Conservation (phyloP, 2,797 vertebrate species). For the Acrossocheilus wenchowensis region DNA sequence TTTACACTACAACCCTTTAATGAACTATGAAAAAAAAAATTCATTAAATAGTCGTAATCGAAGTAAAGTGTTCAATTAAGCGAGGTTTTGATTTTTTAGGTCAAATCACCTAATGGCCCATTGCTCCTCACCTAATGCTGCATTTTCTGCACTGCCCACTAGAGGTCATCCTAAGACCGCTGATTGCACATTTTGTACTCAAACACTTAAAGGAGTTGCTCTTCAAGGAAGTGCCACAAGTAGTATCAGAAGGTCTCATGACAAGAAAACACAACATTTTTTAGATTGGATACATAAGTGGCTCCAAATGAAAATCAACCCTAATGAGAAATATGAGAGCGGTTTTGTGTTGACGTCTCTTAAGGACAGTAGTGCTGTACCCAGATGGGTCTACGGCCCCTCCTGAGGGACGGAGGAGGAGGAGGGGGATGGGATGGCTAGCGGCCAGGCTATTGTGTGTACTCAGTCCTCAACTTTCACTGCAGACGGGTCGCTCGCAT, state of each 20-base stretch:
- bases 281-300: background rate
- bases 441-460: conserved; percentile 53
- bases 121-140: background rate
- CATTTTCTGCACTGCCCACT: conserved; percentile 29
- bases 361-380: conserved; percentile 37
- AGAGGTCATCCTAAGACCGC: conserved; percentile 43
- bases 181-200: background rate
- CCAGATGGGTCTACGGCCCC: conserved; percentile 40
- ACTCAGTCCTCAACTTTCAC: conserved; percentile 35
- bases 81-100: too few relatives aligned
- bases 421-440: conserved; percentile 57
- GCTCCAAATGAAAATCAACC: conserved; percentile 27
- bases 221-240: background rate
- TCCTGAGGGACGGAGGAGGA: conserved; percentile 42
- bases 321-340: background rate
- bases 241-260: background rate
- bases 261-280: background rate
- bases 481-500: conserved; percentile 24
- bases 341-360: conserved; percentile 39
- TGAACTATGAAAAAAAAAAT: too few relatives aligned
- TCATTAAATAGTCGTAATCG: too few relatives aligned
- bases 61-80: too few relatives aligned
- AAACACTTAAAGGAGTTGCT: background rate
- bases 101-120: too few relatives aligned
- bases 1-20: too few relatives aligned